Conservation (phyloP, 2,113 vertebrate species). For the Lophura nycthemera region DNA sequence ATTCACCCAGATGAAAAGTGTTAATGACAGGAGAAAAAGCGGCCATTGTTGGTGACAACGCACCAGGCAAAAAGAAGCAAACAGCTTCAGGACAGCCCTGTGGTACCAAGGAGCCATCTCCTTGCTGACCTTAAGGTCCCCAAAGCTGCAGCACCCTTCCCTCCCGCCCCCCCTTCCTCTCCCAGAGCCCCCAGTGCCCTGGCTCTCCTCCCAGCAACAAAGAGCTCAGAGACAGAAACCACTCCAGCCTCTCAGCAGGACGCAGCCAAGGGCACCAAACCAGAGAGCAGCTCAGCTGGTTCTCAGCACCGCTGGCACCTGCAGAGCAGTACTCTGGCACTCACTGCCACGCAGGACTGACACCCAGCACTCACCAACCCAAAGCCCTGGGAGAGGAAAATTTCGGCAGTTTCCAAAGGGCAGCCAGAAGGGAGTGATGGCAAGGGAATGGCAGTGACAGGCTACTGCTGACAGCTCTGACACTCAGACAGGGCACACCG, state of each 20-base stretch:
- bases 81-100: neutral
- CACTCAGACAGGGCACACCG: neutral
- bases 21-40: neutral
- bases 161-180: neutral
- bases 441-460: neutral
- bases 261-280: neutral
- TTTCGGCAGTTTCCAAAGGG: neutral
- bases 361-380: neutral
- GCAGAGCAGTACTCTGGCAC: neutral
- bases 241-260: neutral
- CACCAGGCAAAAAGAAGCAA: neutral
- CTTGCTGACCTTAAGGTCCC: neutral
- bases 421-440: neutral
- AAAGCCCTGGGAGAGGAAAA: neutral
- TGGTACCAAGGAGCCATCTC: neutral
- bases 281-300: neutral
- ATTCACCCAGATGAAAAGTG: conserved; percentile 25
- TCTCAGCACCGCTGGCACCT: neutral
- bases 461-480: neutral
- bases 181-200: neutral
- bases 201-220: neutral
- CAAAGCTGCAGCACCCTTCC: no score
- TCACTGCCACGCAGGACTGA: neutral
- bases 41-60: neutral
- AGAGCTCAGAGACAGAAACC: neutral